A percentile compares a stretch with the other conserved stretches of the same genome.
These are phyloP conservation scores for Strigamia maritima DNA, from an alignment of 2,888 invertebrate genomes.

Conservation along the genomic window DNA sequence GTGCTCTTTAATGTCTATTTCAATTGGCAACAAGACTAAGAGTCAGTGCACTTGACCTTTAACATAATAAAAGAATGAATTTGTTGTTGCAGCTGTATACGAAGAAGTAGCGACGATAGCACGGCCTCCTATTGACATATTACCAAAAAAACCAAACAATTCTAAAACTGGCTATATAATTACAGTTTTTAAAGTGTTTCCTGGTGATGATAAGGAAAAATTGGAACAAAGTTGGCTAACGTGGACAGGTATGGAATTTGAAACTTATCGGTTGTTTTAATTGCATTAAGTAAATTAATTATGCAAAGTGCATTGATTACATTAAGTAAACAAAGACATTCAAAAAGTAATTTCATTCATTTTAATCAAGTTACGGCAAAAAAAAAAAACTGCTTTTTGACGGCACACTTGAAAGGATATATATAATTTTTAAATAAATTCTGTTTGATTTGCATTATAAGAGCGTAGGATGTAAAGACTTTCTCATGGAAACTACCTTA, in stretches of 20 bases:
- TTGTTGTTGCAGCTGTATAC: constrained; percentile 50
- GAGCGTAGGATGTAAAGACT: no score
- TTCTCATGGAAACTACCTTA: no score
- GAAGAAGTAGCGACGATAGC: constrained; percentile 77
- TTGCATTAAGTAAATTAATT: constrained; percentile 14
- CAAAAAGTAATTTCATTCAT: neutral
- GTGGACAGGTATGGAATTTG: constrained; percentile 66
- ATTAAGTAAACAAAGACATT: constrained; percentile 14
- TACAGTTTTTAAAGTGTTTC: constrained; percentile 90
- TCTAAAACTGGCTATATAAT: constrained; percentile 84
- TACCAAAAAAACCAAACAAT: constrained; percentile 66
- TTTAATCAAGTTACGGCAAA: neutral
- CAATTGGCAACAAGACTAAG: no score
- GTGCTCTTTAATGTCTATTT: no score
- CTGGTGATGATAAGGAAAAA: constrained; percentile 87
- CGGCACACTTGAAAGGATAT: neutral
- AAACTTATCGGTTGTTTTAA: neutral
- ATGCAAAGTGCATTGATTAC: neutral
- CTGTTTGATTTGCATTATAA: no score
- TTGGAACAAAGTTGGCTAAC: constrained; percentile 92
- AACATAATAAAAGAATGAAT: neutral
- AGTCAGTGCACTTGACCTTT: no score
- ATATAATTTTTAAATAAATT: neutral
- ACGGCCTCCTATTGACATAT: constrained; percentile 75
- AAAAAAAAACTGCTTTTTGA: neutral